A percentile compares a stretch with the other conserved stretches of the same genome.
Conservation (phyloP, 37 sponge, comb jelly and placozoan species). For the Mnemiopsis leidyi region DNA sequence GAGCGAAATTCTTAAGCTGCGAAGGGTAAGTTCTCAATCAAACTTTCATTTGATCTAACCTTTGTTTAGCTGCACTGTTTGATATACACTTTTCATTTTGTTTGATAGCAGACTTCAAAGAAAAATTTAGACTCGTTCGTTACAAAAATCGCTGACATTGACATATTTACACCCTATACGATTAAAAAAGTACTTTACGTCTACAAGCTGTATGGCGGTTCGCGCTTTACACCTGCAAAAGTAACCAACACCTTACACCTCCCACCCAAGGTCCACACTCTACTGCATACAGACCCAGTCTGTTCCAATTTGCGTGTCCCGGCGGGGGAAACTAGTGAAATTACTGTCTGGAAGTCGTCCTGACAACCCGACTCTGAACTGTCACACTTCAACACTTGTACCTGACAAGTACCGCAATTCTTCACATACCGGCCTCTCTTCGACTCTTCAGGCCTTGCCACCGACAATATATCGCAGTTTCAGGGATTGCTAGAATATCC, state of each 20-base stretch:
- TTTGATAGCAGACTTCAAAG: not conserved
- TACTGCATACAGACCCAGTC: no score
- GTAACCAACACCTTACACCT: no score
- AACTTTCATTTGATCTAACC: not conserved
- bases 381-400: not conserved
- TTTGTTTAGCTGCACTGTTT: not conserved
- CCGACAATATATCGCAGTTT: no score
- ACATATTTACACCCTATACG: not conserved
- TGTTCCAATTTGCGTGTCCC: no score
- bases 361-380: not conserved
- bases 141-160: not conserved
- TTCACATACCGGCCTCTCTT: not conserved
- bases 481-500: no score
- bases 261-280: no score
- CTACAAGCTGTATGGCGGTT: not conserved
- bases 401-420: not conserved
- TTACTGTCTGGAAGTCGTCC: not conserved
- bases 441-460: no score
- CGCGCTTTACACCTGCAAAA: not conserved
- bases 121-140: not conserved
- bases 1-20: not conserved
- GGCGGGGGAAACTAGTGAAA: no score
- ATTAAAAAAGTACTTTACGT: not conserved
- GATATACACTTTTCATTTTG: not conserved
- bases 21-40: constrained; percentile 5